These are phyloP conservation scores for Sprattus sprattus DNA, from an alignment of 2,113 vertebrate species.

Conservation along the genomic window DNA sequence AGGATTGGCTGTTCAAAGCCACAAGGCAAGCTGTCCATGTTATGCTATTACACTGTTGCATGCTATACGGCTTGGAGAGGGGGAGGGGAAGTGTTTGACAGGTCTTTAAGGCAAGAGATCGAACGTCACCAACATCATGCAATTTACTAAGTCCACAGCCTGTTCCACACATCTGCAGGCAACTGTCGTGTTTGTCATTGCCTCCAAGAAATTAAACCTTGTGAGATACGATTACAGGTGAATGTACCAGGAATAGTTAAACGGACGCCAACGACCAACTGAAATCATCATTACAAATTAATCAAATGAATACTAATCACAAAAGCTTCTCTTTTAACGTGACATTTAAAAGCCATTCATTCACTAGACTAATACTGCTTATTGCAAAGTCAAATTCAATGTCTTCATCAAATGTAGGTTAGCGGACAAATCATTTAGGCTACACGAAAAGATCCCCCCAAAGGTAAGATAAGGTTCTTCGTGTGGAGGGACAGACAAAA, in stretches of 20 bases:
- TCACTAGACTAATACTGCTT: not conserved
- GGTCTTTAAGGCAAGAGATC: conserved; percentile 11
- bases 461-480: not conserved
- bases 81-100: conserved; percentile 11
- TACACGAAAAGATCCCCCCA: not conserved
- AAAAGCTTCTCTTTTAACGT: not conserved
- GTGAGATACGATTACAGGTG: not conserved
- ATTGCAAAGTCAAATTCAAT: not conserved
- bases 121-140: not conserved
- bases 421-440: conserved; percentile 25
- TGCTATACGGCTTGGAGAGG: not conserved
- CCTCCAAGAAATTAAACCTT: not conserved
- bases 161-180: not conserved
- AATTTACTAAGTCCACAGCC: not conserved
- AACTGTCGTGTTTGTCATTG: not conserved
- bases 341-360: not conserved
- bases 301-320: no score
- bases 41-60: not conserved
- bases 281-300: not conserved
- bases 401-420: conserved; percentile 25
- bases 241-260: not conserved
- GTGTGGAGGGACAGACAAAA: not conserved
- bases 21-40: not conserved
- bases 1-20: not conserved
- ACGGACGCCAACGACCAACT: not conserved